phyloP scores from a whole-genome alignment of 1,140 invertebrate genomes.

The Drosophila baimaii region DNA sequence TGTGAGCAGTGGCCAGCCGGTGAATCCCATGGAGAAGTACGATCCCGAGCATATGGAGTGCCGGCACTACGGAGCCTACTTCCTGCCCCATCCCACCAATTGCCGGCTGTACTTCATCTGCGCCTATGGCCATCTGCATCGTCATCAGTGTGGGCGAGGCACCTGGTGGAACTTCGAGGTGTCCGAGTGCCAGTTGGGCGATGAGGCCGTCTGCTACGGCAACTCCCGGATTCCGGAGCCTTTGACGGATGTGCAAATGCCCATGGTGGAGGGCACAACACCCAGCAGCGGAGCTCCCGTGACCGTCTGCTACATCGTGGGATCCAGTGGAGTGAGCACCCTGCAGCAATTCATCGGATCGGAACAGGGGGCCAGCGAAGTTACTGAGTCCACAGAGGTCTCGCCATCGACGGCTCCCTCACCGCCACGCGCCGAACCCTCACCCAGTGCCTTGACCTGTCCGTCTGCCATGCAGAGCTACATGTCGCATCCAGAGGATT shows the following conservation, averaged over 20 bases:
- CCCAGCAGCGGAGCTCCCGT: slow-evolving; percentile 40
- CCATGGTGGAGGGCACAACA: slow-evolving; percentile 12
- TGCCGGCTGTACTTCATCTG: slow-evolving; percentile 75
- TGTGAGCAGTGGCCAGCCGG: slow-evolving; percentile 53
- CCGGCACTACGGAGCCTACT: slow-evolving; percentile 76
- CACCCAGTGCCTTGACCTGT: slow-evolving; percentile 40
- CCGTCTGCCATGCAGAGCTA: slow-evolving; percentile 66
- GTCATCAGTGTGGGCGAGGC: slow-evolving; percentile 69
- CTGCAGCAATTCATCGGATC: slow-evolving; percentile 18
- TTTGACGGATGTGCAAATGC: not conserved
- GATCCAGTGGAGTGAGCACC: slow-evolving; percentile 25
- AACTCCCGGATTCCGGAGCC: not conserved
- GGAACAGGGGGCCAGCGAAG: slow-evolving; percentile 7
- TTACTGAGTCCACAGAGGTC: slow-evolving; percentile 10
- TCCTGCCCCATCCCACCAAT: slow-evolving; percentile 74
- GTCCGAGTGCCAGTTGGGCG: slow-evolving; percentile 60
- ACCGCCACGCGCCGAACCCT: slow-evolving; percentile 30
- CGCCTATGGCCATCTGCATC: slow-evolving; percentile 72
- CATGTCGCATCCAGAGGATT: slow-evolving; percentile 69
- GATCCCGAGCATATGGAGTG: slow-evolving; percentile 70
- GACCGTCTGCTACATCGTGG: slow-evolving; percentile 66
- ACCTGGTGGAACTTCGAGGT: slow-evolving; percentile 68
- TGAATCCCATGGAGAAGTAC: slow-evolving; percentile 69
- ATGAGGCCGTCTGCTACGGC: slow-evolving; percentile 54
- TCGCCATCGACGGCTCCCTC: slow-evolving; percentile 4